phyloP scores from a whole-genome alignment of 2,888 invertebrate species.

The Thera britannica region DNA sequence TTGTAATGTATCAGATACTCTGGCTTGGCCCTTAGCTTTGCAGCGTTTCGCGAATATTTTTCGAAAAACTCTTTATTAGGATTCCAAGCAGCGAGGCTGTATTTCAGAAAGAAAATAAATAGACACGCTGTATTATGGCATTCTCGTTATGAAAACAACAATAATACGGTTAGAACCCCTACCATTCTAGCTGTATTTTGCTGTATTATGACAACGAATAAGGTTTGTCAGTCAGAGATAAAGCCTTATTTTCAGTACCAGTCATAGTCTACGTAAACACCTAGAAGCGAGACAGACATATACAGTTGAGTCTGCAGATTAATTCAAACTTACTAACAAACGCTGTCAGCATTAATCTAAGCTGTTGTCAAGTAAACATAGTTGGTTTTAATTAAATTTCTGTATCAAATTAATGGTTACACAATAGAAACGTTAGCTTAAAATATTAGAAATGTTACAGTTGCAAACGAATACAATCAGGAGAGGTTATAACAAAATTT shows the following conservation, averaged over 20 bases:
- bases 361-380: not conserved
- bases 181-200: not conserved
- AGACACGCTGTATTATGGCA: not conserved
- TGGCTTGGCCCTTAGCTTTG: not conserved
- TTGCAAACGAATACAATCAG: too few species aligned
- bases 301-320: not conserved
- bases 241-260: not conserved
- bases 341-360: not conserved
- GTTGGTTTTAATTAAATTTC: not conserved
- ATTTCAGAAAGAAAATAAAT: slow-evolving; percentile 4
- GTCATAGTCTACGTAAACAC: not conserved
- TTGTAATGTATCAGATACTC: too few species aligned
- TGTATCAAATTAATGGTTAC: not conserved
- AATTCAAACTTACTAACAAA: not conserved
- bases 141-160: slow-evolving; percentile 8
- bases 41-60: slow-evolving; percentile 11
- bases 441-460: too few species aligned
- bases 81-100: slow-evolving; percentile 9
- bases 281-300: not conserved
- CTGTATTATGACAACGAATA: not conserved
- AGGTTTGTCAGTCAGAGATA: not conserved
- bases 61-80: slow-evolving; percentile 11
- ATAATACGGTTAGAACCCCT: not conserved
- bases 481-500: too few species aligned
- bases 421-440: too few species aligned